Evolutionary conservation across 2,888 invertebrate genomes (phyloP).

Genomic region (Caenorhabditis imperialis): DNA sequence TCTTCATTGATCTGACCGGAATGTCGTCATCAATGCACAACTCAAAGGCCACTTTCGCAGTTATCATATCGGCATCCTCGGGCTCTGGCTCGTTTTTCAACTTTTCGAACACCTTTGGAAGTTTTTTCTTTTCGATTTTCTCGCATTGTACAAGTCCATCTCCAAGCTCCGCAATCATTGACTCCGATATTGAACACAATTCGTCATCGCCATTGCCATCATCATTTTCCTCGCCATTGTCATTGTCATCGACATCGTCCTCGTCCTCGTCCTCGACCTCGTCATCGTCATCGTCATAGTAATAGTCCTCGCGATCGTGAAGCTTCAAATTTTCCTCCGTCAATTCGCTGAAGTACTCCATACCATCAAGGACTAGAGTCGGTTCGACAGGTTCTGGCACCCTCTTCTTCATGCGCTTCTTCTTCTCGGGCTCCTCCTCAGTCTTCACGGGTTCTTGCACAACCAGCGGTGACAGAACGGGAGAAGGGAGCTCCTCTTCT

Average conservation of each 20-base stretch:
- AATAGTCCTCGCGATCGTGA: conserved; percentile 13
- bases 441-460: neutral
- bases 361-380: conserved; percentile 29
- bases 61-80: no score
- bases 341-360: conserved; percentile 3
- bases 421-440: neutral
- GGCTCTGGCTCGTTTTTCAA: neutral
- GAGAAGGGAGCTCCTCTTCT: neutral
- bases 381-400: neutral
- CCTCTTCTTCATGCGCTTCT: neutral
- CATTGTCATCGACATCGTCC: neutral
- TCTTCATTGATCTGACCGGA: no score
- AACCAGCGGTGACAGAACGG: conserved; percentile 2
- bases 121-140: no score
- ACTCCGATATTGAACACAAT: neutral
- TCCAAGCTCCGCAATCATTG: neutral
- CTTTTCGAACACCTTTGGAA: neutral
- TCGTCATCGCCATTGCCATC: neutral
- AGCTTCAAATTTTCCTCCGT: conserved; percentile 19
- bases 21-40: neutral
- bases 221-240: conserved; percentile 6
- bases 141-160: no score
- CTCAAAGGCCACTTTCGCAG: neutral
- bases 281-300: neutral
- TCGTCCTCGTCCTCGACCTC: no score